Evolutionary conservation across 2,113 vertebrate species (phyloP).

Genomic region (Donacobius atricapilla): DNA sequence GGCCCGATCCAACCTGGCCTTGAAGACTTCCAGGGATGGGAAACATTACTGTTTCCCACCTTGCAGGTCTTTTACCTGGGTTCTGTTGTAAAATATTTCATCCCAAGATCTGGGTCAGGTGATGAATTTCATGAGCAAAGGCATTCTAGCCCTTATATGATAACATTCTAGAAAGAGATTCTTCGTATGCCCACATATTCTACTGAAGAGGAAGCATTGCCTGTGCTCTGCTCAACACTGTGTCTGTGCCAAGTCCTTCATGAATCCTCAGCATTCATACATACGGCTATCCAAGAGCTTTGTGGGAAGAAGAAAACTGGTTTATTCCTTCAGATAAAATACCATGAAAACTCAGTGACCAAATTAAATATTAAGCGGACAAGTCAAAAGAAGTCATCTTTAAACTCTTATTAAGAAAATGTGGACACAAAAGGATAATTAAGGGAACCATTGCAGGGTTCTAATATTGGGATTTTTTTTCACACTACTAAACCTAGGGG

Average conservation of each 20-base stretch:
- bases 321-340: not conserved
- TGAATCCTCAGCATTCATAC: not conserved
- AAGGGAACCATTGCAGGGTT: not conserved
- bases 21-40: not conserved
- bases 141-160: not conserved
- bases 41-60: not conserved
- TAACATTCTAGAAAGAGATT: not conserved
- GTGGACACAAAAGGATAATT: not conserved
- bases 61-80: not conserved
- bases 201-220: not conserved
- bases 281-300: not conserved
- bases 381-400: not conserved
- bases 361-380: not conserved
- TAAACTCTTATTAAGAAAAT: not conserved
- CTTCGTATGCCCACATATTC: not conserved
- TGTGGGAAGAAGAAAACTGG: not conserved
- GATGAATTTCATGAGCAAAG: not conserved
- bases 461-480: conserved; percentile 3
- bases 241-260: not conserved
- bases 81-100: not conserved
- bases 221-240: not conserved
- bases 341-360: not conserved
- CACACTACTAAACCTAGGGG: conserved; percentile 55
- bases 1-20: not conserved
- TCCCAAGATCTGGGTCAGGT: not conserved